Percentiles rank a stretch among this genome's conserved stretches.
phyloP scores from a whole-genome alignment of 2,888 invertebrate species.

The Dasysyrphus albostriatus region DNA sequence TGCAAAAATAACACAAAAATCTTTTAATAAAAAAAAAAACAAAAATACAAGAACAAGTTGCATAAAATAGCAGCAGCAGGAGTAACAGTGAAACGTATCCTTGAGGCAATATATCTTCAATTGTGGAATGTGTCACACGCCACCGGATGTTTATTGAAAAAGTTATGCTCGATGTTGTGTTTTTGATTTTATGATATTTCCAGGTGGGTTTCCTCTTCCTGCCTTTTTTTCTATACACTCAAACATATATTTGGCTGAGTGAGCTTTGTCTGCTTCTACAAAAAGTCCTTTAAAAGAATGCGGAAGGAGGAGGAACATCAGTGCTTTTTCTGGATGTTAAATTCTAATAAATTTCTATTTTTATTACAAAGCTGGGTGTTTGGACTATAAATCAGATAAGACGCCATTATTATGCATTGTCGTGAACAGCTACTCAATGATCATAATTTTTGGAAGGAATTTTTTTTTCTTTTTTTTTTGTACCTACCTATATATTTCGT shows the following conservation, averaged over 20 bases:
- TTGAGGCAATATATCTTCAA: constrained; percentile 57
- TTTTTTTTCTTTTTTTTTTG: not conserved
- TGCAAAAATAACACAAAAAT: not conserved
- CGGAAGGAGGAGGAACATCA: not conserved
- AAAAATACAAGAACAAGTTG: constrained; percentile 23
- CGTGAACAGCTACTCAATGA: constrained; percentile 67
- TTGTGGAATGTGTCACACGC: constrained; percentile 58
- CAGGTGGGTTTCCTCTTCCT: constrained; percentile 60
- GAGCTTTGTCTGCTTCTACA: constrained; percentile 7
- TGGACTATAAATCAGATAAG: constrained; percentile 69
- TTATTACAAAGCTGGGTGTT: constrained; percentile 52
- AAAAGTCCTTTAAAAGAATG: not conserved
- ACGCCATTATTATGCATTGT: constrained; percentile 69
- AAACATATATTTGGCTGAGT: constrained; percentile 2
- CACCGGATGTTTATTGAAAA: constrained; percentile 74
- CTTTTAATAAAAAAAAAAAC: not conserved
- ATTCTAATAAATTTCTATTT: constrained; percentile 68
- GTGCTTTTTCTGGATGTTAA: constrained; percentile 34
- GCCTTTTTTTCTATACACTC: not conserved
- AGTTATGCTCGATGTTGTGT: constrained; percentile 64
- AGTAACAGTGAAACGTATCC: constrained; percentile 30
- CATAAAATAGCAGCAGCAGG: constrained; percentile 23
- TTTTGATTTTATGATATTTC: constrained; percentile 72
- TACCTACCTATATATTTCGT: not conserved
- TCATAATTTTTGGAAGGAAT: constrained; percentile 42